Evolutionary conservation across 2,888 invertebrate species (phyloP).

Genomic region (Drosophila pegasa): DNA sequence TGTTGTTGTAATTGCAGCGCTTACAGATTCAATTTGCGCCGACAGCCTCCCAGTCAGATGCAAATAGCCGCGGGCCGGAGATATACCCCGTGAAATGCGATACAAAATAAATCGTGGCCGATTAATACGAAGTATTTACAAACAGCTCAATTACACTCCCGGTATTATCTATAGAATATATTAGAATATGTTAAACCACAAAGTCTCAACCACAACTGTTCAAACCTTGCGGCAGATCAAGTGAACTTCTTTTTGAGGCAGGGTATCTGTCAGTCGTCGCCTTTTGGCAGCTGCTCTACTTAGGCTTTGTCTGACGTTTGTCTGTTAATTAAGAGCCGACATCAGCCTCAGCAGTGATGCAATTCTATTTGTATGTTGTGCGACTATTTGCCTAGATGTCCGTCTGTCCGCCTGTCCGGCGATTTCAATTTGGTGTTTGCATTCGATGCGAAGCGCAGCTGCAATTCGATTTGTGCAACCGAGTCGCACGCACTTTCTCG

Average conservation of each 20-base stretch:
- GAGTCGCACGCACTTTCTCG: constrained; percentile 35
- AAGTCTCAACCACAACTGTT: too few species aligned
- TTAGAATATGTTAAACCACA: too few species aligned
- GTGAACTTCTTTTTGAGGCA: too few species aligned
- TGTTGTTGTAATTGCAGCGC: constrained; percentile 8
- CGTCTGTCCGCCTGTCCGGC: constrained; percentile 22
- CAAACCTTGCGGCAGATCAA: too few species aligned
- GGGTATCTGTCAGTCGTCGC: constrained; percentile 15
- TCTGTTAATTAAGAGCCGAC: constrained; percentile 33
- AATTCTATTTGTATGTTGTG: constrained; percentile 31
- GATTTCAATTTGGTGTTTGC: constrained; percentile 22
- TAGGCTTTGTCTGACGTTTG: constrained; percentile 17
- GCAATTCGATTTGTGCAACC: constrained; percentile 42
- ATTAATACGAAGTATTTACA: not conserved
- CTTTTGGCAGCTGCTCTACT: not conserved
- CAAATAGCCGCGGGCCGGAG: not conserved
- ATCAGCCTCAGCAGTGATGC: constrained; percentile 33
- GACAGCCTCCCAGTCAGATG: not conserved
- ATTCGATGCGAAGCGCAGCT: constrained; percentile 43
- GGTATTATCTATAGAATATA: too few species aligned
- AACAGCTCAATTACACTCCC: not conserved
- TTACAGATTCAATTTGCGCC: constrained; percentile 3
- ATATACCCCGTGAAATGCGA: not conserved
- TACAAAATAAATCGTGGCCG: not conserved
- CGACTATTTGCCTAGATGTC: constrained; percentile 7